These are phyloP conservation scores for Siniperca knerii DNA, from an alignment of 2,113 vertebrate species.

Conservation along the genomic window DNA sequence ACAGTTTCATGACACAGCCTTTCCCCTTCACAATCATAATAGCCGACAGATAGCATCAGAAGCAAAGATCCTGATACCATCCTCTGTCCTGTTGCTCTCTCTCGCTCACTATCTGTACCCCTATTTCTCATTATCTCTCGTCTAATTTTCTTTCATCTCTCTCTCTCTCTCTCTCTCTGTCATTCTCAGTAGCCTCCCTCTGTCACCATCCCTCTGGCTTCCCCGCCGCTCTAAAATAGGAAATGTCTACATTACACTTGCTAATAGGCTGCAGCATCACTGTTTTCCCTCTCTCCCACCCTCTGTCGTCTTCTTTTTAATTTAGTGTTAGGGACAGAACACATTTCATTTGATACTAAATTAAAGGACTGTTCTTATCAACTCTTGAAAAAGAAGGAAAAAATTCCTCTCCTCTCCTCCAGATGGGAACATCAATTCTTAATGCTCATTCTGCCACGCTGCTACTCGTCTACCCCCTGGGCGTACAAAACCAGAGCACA, in stretches of 20 bases:
- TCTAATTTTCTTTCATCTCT: constrained; percentile 15
- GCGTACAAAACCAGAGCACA: constrained; percentile 52
- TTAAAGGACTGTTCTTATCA: constrained; percentile 66
- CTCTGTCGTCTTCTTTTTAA: constrained; percentile 50
- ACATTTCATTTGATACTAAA: constrained; percentile 73
- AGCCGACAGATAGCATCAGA: constrained; percentile 12
- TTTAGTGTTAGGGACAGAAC: constrained; percentile 53
- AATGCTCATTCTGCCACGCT: constrained; percentile 71
- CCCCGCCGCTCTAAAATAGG: constrained; percentile 67
- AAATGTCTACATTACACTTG: constrained; percentile 84
- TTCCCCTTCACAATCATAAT: constrained; percentile 5
- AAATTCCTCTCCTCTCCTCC: constrained; percentile 47
- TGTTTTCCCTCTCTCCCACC: constrained; percentile 13
- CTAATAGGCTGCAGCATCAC: constrained; percentile 72
- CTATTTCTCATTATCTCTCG: constrained; percentile 26
- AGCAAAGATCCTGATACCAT: constrained; percentile 29
- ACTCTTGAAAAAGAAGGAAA: constrained; percentile 37
- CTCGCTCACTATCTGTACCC: neutral
- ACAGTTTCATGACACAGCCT: neutral
- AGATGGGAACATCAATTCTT: constrained; percentile 81
- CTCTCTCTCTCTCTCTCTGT: neutral
- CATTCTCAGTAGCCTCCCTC: constrained; percentile 33
- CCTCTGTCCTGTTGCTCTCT: neutral
- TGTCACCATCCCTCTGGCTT: constrained; percentile 43
- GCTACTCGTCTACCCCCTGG: constrained; percentile 28